Percentiles rank a stretch among this genome's conserved stretches.
Conservation (phyloP, 2,797 vertebrate genomes). For the Geotria australis region DNA sequence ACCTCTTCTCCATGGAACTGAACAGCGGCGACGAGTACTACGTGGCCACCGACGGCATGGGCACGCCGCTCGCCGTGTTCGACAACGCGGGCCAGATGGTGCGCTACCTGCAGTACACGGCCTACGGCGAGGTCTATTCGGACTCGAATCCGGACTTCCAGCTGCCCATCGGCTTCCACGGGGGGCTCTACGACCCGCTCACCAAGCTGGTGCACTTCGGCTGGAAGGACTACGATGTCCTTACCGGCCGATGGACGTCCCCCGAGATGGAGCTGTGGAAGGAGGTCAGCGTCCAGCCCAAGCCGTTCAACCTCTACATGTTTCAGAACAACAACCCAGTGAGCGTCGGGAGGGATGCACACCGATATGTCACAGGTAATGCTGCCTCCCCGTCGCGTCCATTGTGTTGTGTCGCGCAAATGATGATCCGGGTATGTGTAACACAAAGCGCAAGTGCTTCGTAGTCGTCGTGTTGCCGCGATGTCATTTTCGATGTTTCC, state of each 20-base stretch:
- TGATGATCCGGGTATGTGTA: too few species aligned
- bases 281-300: slow-evolving; percentile 45
- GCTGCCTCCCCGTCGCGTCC: neutral
- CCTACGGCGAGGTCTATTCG: slow-evolving; percentile 80
- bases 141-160: slow-evolving; percentile 93
- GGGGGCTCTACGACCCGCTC: slow-evolving; percentile 70
- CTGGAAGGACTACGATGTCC: slow-evolving; percentile 73
- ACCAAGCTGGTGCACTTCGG: slow-evolving; percentile 88
- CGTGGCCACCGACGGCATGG: slow-evolving; percentile 80
- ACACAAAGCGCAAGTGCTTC: too few species aligned
- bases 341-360: slow-evolving; percentile 75
- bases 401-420: neutral
- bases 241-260: slow-evolving; percentile 77
- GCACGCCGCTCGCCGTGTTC: slow-evolving; percentile 71
- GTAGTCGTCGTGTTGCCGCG: too few species aligned
- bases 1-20: slow-evolving; percentile 93
- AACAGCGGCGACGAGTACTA: slow-evolving; percentile 94
- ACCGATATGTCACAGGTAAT: slow-evolving; percentile 85
- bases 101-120: slow-evolving; percentile 93
- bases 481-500: too few species aligned
- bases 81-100: slow-evolving; percentile 80
- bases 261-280: slow-evolving; percentile 74
- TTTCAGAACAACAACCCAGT: slow-evolving; percentile 93
- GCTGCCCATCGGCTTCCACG: slow-evolving; percentile 77
- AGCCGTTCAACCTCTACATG: slow-evolving; percentile 88